A percentile compares a stretch with the other conserved stretches of the same genome.
phyloP scores from a whole-genome alignment of 23 tunicate species.

The Phallusia fumigata region DNA sequence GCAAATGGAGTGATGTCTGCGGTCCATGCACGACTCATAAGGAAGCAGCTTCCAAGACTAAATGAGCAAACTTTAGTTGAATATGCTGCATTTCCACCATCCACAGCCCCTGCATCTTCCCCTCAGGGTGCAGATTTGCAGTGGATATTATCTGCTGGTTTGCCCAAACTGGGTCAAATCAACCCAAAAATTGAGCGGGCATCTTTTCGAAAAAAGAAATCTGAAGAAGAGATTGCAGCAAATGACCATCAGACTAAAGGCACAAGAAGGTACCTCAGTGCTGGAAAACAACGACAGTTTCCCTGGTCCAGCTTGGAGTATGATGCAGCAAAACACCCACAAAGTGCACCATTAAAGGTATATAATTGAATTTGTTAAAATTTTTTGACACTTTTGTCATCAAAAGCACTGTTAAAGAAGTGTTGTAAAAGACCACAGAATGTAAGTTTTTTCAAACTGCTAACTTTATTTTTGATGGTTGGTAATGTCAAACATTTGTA shows the following conservation, averaged over 20 bases:
- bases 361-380: neutral
- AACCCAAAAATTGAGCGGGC: slow-evolving; percentile 5
- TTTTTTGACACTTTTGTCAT: too few species aligned
- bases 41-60: slow-evolving; percentile 68
- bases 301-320: slow-evolving; percentile 63
- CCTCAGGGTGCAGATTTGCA: slow-evolving; percentile 74
- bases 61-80: slow-evolving; percentile 69
- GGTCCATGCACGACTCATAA: slow-evolving; percentile 62
- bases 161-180: neutral
- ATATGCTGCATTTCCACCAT: slow-evolving; percentile 62
- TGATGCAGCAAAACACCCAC: slow-evolving; percentile 35
- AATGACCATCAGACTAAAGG: neutral
- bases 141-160: slow-evolving; percentile 59
- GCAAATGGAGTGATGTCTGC: slow-evolving; percentile 92
- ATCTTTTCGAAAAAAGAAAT: neutral
- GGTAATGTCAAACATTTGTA: too few species aligned
- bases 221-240: neutral
- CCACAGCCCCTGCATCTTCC: slow-evolving; percentile 27
- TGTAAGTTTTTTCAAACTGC: too few species aligned
- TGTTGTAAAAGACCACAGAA: too few species aligned
- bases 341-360: slow-evolving; percentile 83
- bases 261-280: slow-evolving; percentile 60
- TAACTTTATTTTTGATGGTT: too few species aligned
- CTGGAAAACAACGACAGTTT: slow-evolving; percentile 82
- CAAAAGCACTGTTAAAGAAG: too few species aligned